These are phyloP conservation scores for Antechinus flavipes DNA, from an alignment of 2,113 vertebrate genomes.

Conservation along the genomic window DNA sequence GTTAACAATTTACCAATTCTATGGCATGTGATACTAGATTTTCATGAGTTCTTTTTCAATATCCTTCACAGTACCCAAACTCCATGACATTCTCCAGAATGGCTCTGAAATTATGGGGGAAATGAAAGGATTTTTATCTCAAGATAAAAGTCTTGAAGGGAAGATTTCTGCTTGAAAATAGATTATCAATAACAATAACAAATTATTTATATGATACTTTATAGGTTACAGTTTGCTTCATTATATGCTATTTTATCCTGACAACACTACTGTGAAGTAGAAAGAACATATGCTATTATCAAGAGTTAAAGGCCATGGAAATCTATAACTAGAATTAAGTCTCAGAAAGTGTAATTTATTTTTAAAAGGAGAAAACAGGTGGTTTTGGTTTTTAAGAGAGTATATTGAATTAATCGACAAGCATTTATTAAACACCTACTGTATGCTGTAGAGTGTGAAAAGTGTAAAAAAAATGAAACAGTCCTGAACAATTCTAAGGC, in stretches of 20 bases:
- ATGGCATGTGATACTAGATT: constrained; percentile 1
- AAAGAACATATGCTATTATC: background rate
- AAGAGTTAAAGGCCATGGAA: background rate
- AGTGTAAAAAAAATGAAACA: background rate
- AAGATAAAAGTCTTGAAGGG: background rate
- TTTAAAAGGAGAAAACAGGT: background rate
- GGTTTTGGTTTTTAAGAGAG: background rate
- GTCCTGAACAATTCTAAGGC: background rate
- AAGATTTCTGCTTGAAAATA: background rate
- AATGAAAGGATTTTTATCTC: background rate
- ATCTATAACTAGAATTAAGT: background rate
- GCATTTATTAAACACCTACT: background rate
- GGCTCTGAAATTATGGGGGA: background rate
- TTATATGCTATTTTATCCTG: background rate
- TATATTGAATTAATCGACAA: background rate
- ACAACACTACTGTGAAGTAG: background rate
- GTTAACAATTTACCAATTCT: constrained; percentile 65
- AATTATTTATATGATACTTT: background rate
- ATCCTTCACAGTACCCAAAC: background rate
- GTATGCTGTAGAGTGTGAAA: background rate
- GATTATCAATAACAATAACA: background rate
- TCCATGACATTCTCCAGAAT: background rate
- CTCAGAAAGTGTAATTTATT: background rate
- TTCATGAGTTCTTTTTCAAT: background rate
- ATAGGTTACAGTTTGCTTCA: background rate